Base-by-base conservation (phyloP, 1,140 invertebrate genomes). In the Aphaenogaster floridana region DNA sequence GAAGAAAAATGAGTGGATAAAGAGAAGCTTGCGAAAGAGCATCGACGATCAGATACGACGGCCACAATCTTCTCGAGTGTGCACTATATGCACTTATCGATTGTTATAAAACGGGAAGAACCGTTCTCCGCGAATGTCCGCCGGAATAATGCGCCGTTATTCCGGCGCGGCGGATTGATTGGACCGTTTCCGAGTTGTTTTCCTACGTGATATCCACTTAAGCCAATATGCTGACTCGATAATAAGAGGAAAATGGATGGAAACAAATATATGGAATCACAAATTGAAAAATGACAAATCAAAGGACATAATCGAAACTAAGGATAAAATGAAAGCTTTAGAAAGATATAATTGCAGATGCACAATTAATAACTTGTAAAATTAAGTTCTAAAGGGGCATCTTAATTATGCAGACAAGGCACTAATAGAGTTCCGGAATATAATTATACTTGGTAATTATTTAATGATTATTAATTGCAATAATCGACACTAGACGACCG, bases 101-200 rank as follows among this genome's bases (percentile, higher is more conserved):
- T 90, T 72, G 71, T 89, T 77, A 81, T 71, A 88, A 77, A 88
- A 80, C 28, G 59, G 39, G 11, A 74, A 77, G 15, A 39, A 61
- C 1, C 45, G 28, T 17, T 59, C 63, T 28, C 28, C 28, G 13
- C 11, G 17, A 54, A 15, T 79, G 52, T 85, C 45, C 45, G 50
- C 36, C 54, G 66, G 64, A 88, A 79, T 76, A 61, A 52, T 34
- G n/a, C 36, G 54, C 45, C 8, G n/a, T 89, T 86, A 39, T 28
- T 28, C 28, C 28, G 28, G 28, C 28, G 28, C 28, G 28, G 34
- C 34, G 77, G 11, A 89, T 69, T 45, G 63, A 85, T 88, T 54
- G 78, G n/a, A 17, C 66, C 39, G 11, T 86, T 69, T 71, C n/a
- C 48, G 48, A 57, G 48, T 52, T 59, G 63, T 88, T 74, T 71